Conservation (phyloP, 2,113 vertebrate genomes). For the Oncorhynchus tshawytscha region DNA sequence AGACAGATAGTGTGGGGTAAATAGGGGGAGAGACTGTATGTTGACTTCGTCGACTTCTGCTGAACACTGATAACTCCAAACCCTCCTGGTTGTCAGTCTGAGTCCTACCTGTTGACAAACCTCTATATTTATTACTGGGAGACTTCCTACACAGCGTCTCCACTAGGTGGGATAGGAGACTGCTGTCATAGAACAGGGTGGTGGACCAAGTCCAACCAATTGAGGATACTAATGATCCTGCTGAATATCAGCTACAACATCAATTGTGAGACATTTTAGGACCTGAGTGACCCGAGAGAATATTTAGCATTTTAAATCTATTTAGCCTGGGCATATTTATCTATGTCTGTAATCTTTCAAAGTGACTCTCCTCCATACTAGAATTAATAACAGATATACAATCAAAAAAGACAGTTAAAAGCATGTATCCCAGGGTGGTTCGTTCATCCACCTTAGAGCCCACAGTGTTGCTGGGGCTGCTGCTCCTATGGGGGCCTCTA, state of each 20-base stretch:
- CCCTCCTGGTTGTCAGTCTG: too few relatives aligned
- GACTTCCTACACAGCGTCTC: not conserved
- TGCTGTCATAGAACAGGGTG: not conserved
- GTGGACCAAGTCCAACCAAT: not conserved
- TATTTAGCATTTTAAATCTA: not conserved
- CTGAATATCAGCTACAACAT: not conserved
- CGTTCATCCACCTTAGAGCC: constrained; percentile 27
- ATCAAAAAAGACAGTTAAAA: constrained; percentile 12
- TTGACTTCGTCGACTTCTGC: not conserved
- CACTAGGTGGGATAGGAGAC: not conserved
- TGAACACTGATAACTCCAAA: not conserved
- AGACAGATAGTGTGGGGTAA: constrained; percentile 19
- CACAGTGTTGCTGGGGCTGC: constrained; percentile 39
- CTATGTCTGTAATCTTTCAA: not conserved
- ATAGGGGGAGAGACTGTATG: not conserved
- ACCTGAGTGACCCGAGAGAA: not conserved
- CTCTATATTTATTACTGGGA: not conserved
- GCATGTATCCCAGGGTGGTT: constrained; percentile 47
- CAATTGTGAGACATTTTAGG: not conserved
- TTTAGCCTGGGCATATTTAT: constrained; percentile 33
- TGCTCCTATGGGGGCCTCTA: constrained; percentile 57
- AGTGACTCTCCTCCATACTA: constrained; percentile 22
- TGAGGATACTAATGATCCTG: not conserved
- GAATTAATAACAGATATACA: constrained; percentile 15
- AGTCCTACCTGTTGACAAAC: not conserved